phyloP scores from a whole-genome alignment of 2,888 invertebrate species.

The Lithophane semibrunnea region DNA sequence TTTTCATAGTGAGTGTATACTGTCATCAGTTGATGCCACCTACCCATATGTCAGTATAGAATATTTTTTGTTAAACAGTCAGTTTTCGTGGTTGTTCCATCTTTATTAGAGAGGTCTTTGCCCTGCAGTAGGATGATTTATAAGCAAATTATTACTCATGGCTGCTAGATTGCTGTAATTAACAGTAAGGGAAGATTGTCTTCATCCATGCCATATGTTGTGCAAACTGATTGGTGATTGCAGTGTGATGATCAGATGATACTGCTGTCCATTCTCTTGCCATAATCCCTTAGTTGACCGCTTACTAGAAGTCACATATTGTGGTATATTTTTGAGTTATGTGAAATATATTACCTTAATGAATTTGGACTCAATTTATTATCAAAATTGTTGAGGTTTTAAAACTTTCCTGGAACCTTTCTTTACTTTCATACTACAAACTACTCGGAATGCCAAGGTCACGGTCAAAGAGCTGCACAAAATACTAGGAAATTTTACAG shows the following conservation, averaged over 20 bases:
- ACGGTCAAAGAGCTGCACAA: background rate
- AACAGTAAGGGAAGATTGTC: background rate
- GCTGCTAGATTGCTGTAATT: background rate
- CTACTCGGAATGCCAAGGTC: too few species aligned
- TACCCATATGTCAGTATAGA: background rate
- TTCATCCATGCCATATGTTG: constrained; percentile 16
- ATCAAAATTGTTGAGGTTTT: background rate
- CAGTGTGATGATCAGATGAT: background rate
- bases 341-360: background rate
- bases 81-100: background rate
- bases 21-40: background rate
- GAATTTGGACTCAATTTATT: background rate
- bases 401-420: background rate
- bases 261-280: background rate
- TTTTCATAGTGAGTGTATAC: constrained; percentile 1
- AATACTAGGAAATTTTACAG: constrained; percentile 1
- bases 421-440: background rate
- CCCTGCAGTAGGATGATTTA: background rate
- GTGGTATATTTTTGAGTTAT: background rate
- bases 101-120: background rate
- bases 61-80: background rate
- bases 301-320: background rate
- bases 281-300: background rate
- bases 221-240: background rate
- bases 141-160: background rate